Evolutionary conservation across 2,888 invertebrate species (phyloP), one percentile per base, ranked within the genome.

Genomic region (Subacronicta megacephala): DNA sequence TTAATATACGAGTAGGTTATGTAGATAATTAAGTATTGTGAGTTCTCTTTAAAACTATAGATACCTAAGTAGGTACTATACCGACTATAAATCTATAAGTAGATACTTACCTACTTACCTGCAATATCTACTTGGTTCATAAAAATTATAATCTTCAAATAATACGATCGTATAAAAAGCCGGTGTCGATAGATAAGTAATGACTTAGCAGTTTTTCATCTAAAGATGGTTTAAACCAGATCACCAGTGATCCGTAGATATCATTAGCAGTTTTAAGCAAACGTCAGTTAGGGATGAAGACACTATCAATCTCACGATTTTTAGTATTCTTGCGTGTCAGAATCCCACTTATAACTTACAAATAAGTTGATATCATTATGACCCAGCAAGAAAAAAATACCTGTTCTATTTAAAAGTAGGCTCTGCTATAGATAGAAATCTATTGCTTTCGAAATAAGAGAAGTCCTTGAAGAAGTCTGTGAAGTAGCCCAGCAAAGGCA

Each of bases 241-340:
- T 80, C 87, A 85, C 81, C 87, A 85, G 74, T 81, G 84, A 80
- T 79, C 83, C 87, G 82, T 81, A n/a, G n/a, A n/a, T n/a, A 85
- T 85, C 85, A 87, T 88, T 85, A 86, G 79, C 77, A 82, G 75
- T 71, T 74, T 77, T 75, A 55, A 77, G 65, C 69, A 78, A 77
- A 71, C 74, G 83, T 81, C 82, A 72, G 77, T 54, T 74, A 72
- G 70, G 71, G 71, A 81, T 81, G 80, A 77, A 77, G 72, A 61
- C 75, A 75, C 81, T 82, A 83, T 83, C 73, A 83, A 83, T 83
- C 82, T 78, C 68, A 29, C 46, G 68, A 75, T 70, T 70, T n/a
- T 73, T 69, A 57, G 69, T 62, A 72, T 75, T 75, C 76, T 77
- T 71, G 60, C 72, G 50, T 60, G 64, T 57, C 50, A 59, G 61